These are phyloP conservation scores for Astur gentilis DNA, from an alignment of 2,113 vertebrate species.

Conservation along the genomic window DNA sequence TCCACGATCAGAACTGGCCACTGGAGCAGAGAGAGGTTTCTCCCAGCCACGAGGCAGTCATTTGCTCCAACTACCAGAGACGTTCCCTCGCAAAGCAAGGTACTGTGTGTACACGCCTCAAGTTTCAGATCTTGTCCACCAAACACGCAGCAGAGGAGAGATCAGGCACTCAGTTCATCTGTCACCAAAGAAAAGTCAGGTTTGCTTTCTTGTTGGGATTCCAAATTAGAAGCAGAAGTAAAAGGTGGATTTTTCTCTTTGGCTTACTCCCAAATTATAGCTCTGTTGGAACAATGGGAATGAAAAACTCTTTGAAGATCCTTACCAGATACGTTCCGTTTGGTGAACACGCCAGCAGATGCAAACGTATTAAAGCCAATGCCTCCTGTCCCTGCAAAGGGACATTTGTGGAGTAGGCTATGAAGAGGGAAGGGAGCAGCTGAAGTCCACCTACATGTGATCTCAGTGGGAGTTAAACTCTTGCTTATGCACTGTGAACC, in stretches of 20 bases:
- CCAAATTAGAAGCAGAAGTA: background rate
- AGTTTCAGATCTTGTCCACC: background rate
- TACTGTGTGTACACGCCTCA: background rate
- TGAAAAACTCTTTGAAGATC: background rate
- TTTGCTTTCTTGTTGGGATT: background rate
- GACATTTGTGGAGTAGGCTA: background rate
- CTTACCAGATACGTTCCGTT: background rate
- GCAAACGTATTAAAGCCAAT: background rate
- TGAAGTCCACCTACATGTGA: background rate
- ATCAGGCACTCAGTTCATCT: background rate
- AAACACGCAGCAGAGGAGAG: background rate
- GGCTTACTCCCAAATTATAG: background rate
- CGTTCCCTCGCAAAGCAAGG: background rate
- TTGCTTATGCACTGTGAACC: background rate
- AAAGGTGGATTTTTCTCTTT: background rate
- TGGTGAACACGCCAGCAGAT: background rate
- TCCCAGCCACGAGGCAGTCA: background rate
- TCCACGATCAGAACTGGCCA: background rate
- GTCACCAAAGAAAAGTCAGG: rapidly evolving
- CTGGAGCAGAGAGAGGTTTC: background rate
- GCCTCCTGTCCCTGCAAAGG: background rate
- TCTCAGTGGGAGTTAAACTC: background rate
- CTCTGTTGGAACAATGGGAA: background rate
- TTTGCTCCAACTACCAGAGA: background rate
- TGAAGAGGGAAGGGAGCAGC: background rate